Evolutionary conservation across 2,113 vertebrate genomes (phyloP), one percentile per base, ranked within the genome.

Genomic region (Carlito syrichta): DNA sequence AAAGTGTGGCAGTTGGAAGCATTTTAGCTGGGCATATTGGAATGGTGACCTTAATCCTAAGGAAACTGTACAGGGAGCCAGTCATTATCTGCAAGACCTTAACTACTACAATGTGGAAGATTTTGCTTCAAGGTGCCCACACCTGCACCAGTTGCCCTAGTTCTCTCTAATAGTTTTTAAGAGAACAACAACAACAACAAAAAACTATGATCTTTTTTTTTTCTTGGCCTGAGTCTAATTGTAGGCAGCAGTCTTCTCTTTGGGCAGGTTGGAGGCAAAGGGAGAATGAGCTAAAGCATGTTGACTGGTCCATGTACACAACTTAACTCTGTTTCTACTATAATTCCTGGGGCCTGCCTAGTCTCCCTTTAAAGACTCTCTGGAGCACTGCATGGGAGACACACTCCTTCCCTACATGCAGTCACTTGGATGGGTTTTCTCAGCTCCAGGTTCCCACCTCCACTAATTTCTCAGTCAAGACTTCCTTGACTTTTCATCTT

Each of bases 401-500:
- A 50, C 2, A 23, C 6, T 89, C 20, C 8, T n/a, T 40, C 19
- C 77, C 38, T 82, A 48, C 32, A 12, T 62, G 1, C 12, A 35
- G 11, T 78, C 30, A 52, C 20, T 9, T 38, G 43, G 14, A 45
- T 38, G 13, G 27, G 22, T 88, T 88, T 68, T 60, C 69, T 91
- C 62, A 63, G 30, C n/a, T 79, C 74, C 16, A 35, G 19, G 19
- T 66, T 82, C n/a, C 11, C 19, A 22, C n/a, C 12, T 86, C 32
- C 77, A 68, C 38, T 43, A 17, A n/a, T 27, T 89, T 89, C 25
- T 58, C 30, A 58, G 14, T 71, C 10, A 5, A 50, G 35, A 45
- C 4, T 68, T 86, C 38, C 45, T 58, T n/a, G 23, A 20, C 30
- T 95, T 94, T 93, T 13, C 27, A 50, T 56, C 50, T 93, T 96